Base-by-base conservation (phyloP, 2,113 vertebrate genomes). In the Neofelis nebulosa region DNA sequence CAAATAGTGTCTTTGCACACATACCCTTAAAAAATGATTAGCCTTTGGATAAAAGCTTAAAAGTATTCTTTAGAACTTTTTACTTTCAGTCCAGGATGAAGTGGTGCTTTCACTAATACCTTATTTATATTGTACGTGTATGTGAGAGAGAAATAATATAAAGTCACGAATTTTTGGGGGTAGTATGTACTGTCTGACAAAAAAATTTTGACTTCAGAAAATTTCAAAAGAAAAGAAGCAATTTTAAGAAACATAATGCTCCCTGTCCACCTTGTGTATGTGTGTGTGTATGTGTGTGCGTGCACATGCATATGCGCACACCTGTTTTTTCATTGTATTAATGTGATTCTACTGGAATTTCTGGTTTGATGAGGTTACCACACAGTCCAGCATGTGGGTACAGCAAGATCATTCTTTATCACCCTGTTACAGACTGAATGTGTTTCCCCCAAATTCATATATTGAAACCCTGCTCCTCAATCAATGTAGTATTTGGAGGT, bases 191-290 rank as follows among this genome's bases (percentile, higher is more conserved):
- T 78, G 31, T 65, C 76, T 73, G 48, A 81, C 57, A 68, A 79
- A 61, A 93, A 86, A 90, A 91, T 31, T 85, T 81, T 90, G 65
- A 91, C 57, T 91, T 86, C 27, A 91, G 74, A 82, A 93, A 38
- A 86, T 38, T 95, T 85, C 8, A 13, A 23, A 87, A 61, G 38
- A 76, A 82, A 91, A 78, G 31, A 74, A 93, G 31, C 41, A 55
- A 29, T 86, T 94, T 94, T 81, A 91, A 93, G 65, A 55, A 74
- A 66, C 31, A 82, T 63, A 52, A 31, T 82, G 25, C 74, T 33
- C 36, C 45, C 14, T 65, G 45, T 16, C 14, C 38, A 78, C 41
- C 33, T 33, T 73, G 66, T 90, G 31, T 68, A 29, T 87, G 31
- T 16, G 71, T 89, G 63, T 73, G 12, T 29, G 63, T 15, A 7